Conservation (phyloP, 2,113 vertebrate species). For the Thymallus thymallus region DNA sequence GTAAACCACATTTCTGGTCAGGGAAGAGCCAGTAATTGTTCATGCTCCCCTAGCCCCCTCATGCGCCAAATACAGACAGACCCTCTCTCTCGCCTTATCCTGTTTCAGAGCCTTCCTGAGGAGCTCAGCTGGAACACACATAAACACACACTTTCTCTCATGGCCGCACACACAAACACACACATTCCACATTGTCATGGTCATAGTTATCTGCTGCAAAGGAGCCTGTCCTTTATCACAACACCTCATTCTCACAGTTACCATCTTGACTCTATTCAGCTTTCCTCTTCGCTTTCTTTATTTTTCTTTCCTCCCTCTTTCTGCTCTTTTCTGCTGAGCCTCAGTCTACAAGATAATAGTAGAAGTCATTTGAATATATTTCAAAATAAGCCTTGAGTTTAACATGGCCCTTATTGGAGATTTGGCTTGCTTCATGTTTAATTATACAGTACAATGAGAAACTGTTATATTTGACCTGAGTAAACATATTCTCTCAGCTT, state of each 20-base stretch:
- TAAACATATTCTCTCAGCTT: slow-evolving; percentile 39
- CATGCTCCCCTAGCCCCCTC: not conserved
- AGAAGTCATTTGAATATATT: too few relatives aligned
- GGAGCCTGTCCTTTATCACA: too few relatives aligned
- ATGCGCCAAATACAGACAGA: too few relatives aligned
- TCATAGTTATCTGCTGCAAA: too few relatives aligned
- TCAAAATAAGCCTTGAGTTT: too few relatives aligned
- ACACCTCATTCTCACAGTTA: too few relatives aligned
- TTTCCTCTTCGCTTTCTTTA: too few relatives aligned
- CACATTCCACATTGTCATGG: not conserved
- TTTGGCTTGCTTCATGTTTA: slow-evolving; percentile 4
- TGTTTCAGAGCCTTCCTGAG: not conserved
- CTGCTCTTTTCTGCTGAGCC: not conserved
- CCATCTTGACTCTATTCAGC: too few relatives aligned
- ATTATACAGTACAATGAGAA: slow-evolving; percentile 45
- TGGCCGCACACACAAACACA: not conserved
- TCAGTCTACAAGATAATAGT: too few relatives aligned
- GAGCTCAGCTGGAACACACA: slow-evolving; percentile 13
- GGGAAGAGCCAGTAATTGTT: not conserved
- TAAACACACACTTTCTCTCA: not conserved
- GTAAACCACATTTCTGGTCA: not conserved
- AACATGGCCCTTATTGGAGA: too few relatives aligned
- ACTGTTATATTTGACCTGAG: slow-evolving; percentile 32
- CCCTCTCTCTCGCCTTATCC: not conserved
- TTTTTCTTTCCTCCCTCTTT: too few relatives aligned